A percentile compares a stretch with the other conserved stretches of the same genome.
Evolutionary conservation across 2,888 invertebrate genomes (phyloP).

Genomic region (Mythimna albipuncta): DNA sequence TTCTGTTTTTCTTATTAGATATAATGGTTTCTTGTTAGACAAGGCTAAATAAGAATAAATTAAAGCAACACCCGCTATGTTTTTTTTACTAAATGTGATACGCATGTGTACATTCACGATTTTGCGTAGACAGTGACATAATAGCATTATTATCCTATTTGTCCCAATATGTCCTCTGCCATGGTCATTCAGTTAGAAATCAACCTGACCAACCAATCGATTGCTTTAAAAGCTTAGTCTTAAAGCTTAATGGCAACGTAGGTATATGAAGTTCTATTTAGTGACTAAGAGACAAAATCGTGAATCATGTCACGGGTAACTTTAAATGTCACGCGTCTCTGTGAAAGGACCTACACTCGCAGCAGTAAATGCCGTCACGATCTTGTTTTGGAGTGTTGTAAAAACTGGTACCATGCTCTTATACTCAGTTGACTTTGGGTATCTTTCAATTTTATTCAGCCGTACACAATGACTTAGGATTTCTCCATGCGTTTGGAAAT

Average conservation of each 20-base stretch:
- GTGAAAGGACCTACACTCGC: constrained; percentile 80
- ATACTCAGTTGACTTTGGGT: constrained; percentile 42
- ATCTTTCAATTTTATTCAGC: constrained; percentile 30
- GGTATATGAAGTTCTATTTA: constrained; percentile 41
- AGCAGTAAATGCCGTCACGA: constrained; percentile 84
- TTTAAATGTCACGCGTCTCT: constrained; percentile 81
- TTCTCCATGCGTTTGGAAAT: constrained; percentile 56
- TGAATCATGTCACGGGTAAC: constrained; percentile 73
- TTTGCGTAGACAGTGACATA: not conserved
- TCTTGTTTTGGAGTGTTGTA: constrained; percentile 77
- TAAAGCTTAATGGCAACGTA: constrained; percentile 22
- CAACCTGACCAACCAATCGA: not conserved
- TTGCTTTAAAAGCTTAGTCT: constrained; percentile 7
- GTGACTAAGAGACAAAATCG: constrained; percentile 60
- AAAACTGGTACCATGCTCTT: constrained; percentile 67
- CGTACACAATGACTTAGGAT: constrained; percentile 44
- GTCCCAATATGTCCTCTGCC: not conserved
- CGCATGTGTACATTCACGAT: not conserved
- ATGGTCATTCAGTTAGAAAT: constrained; percentile 12
- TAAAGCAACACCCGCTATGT: constrained; percentile 16
- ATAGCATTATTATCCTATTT: constrained; percentile 3
- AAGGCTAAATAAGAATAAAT: constrained; percentile 57
- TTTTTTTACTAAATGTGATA: constrained; percentile 7
- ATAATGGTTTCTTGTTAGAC: constrained; percentile 60
- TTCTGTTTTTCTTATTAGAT: constrained; percentile 68